phyloP scores from a whole-genome alignment of 2,113 vertebrate species.

The Eublepharis macularius region DNA sequence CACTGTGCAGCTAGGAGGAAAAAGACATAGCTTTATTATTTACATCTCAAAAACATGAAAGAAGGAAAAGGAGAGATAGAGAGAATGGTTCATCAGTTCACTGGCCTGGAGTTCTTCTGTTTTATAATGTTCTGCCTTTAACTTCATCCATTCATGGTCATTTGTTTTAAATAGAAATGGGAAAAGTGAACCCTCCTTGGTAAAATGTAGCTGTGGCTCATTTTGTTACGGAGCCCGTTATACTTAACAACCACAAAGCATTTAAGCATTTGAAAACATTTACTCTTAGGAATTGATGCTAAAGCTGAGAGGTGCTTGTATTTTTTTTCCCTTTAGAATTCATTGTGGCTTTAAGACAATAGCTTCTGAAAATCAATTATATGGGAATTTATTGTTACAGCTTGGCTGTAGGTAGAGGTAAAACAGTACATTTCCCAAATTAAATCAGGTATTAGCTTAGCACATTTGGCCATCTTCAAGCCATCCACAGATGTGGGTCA shows the following conservation, averaged over 20 bases:
- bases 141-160: constrained; percentile 31
- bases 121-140: neutral
- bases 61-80: constrained; percentile 32
- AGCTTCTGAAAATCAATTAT: constrained; percentile 43
- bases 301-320: constrained; percentile 39
- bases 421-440: constrained; percentile 36
- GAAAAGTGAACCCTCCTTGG: neutral
- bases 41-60: constrained; percentile 20
- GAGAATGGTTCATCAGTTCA: neutral
- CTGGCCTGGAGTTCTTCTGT: constrained; percentile 8
- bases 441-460: constrained; percentile 35
- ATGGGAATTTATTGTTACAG: constrained; percentile 51
- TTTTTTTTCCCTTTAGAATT: constrained; percentile 41
- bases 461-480: constrained; percentile 18
- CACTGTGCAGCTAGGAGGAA: constrained; percentile 35
- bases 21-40: constrained; percentile 50
- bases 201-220: neutral
- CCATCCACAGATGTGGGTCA: constrained; percentile 1
- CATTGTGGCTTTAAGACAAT: constrained; percentile 7
- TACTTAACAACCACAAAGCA: constrained; percentile 21
- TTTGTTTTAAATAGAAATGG: neutral
- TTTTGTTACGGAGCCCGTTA: constrained; percentile 1
- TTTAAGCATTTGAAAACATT: constrained; percentile 45
- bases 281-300: constrained; percentile 44
- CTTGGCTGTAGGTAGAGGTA: constrained; percentile 48